Base-by-base conservation (phyloP, 2,113 vertebrate species). In the Aptenodytes forsteri region DNA sequence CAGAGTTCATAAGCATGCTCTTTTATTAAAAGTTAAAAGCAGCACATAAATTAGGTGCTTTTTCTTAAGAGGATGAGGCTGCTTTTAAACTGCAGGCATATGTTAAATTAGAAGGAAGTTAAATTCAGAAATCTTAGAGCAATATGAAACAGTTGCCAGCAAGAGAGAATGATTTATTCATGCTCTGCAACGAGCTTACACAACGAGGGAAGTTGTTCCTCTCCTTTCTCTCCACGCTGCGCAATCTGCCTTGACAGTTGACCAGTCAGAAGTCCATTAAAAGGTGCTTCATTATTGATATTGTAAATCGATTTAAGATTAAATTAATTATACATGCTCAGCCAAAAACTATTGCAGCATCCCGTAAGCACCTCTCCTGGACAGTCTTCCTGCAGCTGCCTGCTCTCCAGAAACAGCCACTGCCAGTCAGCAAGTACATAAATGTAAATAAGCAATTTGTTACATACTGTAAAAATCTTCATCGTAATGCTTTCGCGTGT, bases 271-370 rank as follows among this genome's bases (percentile, higher is more conserved):
- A 97, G 93, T 75, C 96, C 97, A 97, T 97, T 98, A 98, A 87
- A 59, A 81, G 49, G 36, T 82, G 76, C 96, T 98, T 67, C 87
- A 98, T 98, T 98, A 98, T 98, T 98, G 98, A 98, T 95, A 90
- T 19, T 56, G 91, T 92, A 97, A 96, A 98, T 92, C 97, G 98
- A 98, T 97, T 98, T 96, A 56, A 93, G 86, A 93, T 83, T 42
- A 87, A 95, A 97, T 97, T 71, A 98, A 97, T 97, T 96, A 94
- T 96, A 71, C 61, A 93, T 85, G 73, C 58, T 87, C 73, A 81
- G 85, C 38, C 92, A 75, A 91, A 96, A 93, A 64, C 38, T 66
- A 66, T 6, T 21, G 70, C 61, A 65, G 62, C 44, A 17, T 58
- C 87, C 62, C 83, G 40, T 29, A 38, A 44, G 55, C 46, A 44